These are phyloP conservation scores for Phrynosoma platyrhinos DNA, from an alignment of 2,113 vertebrate species.

Conservation along the genomic window DNA sequence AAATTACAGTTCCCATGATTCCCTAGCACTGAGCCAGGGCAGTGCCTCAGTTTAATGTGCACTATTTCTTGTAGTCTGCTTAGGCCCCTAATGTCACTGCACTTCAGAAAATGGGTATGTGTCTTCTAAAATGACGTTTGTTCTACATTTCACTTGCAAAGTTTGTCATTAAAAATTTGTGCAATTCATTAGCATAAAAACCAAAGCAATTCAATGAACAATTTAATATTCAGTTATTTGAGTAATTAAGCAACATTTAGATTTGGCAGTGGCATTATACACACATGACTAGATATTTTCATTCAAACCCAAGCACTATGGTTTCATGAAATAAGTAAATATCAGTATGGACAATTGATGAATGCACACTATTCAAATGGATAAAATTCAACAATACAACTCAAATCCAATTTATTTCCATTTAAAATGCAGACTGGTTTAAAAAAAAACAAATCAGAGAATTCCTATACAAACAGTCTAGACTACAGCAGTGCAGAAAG, in stretches of 20 bases:
- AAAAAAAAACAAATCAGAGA: too few species aligned
- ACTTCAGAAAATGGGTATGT: background rate
- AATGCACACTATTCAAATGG: conserved; percentile 3
- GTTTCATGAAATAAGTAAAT: background rate
- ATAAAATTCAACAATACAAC: background rate
- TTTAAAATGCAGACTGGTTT: conserved; percentile 52
- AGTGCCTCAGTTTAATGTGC: too few species aligned
- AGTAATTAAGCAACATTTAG: background rate
- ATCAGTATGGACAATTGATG: background rate
- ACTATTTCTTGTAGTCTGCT: too few species aligned
- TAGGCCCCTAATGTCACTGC: too few species aligned
- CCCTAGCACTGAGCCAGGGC: too few species aligned
- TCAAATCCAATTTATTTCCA: conserved; percentile 40
- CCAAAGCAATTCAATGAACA: background rate
- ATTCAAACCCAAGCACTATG: conserved; percentile 20
- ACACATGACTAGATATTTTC: background rate
- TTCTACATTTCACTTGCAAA: background rate
- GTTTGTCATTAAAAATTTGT: background rate
- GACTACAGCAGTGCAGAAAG: background rate
- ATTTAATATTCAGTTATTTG: conserved; percentile 14
- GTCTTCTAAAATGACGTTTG: background rate
- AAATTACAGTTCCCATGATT: too few species aligned
- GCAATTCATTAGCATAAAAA: background rate
- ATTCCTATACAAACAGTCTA: conserved; percentile 42
- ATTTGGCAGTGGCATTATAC: background rate